Base-by-base conservation (phyloP, 1,140 invertebrate species). In the Hesperophylax magnus region DNA sequence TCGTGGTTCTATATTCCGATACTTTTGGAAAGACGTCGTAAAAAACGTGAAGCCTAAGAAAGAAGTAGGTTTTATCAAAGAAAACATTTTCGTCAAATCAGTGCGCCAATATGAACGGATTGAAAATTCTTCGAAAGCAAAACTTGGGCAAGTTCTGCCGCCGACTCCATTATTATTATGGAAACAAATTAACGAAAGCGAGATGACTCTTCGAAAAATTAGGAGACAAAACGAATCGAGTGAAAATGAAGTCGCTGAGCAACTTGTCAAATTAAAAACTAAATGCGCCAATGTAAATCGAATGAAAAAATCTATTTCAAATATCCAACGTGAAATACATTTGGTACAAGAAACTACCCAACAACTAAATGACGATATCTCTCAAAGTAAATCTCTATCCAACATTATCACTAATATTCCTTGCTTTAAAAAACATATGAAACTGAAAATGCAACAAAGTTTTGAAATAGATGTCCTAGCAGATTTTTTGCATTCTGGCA, bases 41-140 rank as follows among this genome's bases (percentile, higher is more conserved):
- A 56, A 79, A 79, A 79, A 71, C 20, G 31, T 71, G 11, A 79
- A 79, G 60, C 63, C 77, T 14, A 79, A 79, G 24, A 14, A 71
- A 58, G 63, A 79, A 69, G 77, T 79, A 15, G 52, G 27, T 58
- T 52, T 69, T 34, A 79, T 79, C n/a, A 79, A 65, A 58, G 52
- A 53, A 58, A 79, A 79, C 60, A 31, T 79, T 14, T 79, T 79
- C 52, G 77, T 79, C 1, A 79, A 79, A 14, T 54, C 63, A 17
- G 58, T 79, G 27, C 63, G 53, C 3, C 52, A 39, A 18, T 79
- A 69, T 22, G 77, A 79, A 58, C n/a, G 24, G 17, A 60, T 71
- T 18, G 77, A 79, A 58, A 56, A 79, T 34, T 58, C 77, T 18
- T 79, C 77, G 3, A 39, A 58, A 39, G 77, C 65, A 3, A 79